Conservation (phyloP, 2,888 invertebrate genomes). For the Clanis bilineata region DNA sequence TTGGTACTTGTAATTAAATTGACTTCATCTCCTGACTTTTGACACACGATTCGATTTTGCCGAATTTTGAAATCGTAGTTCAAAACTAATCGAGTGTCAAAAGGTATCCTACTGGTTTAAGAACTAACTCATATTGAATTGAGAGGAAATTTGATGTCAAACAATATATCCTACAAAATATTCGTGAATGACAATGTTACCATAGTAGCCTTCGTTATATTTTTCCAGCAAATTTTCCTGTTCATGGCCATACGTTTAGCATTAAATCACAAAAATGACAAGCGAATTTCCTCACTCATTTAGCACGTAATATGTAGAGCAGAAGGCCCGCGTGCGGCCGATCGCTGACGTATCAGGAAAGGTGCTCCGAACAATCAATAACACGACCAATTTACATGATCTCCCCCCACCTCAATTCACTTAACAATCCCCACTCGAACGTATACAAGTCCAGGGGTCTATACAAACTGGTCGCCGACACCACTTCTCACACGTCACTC, state of each 20-base stretch:
- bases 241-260: not conserved
- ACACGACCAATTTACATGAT: constrained; percentile 53
- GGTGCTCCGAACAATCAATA: constrained; percentile 76
- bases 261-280: constrained; percentile 54
- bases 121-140: no score
- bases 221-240: not conserved
- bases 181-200: no score
- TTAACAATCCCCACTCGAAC: constrained; percentile 21
- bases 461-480: constrained; percentile 45
- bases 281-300: constrained; percentile 58
- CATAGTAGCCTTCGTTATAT: not conserved
- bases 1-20: not conserved
- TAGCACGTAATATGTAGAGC: constrained; percentile 68
- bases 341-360: constrained; percentile 72
- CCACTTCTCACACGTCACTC: constrained; percentile 67
- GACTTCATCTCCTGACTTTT: not conserved
- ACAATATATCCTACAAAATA: no score
- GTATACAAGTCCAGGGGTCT: constrained; percentile 46
- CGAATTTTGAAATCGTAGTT: no score
- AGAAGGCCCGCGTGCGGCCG: constrained; percentile 53
- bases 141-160: no score
- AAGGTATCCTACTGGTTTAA: no score
- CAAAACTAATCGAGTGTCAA: no score
- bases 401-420: constrained; percentile 41
- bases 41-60: no score